Evolutionary conservation across 2,113 vertebrate genomes (phyloP).

Genomic region (Ivindomyrus marchei): DNA sequence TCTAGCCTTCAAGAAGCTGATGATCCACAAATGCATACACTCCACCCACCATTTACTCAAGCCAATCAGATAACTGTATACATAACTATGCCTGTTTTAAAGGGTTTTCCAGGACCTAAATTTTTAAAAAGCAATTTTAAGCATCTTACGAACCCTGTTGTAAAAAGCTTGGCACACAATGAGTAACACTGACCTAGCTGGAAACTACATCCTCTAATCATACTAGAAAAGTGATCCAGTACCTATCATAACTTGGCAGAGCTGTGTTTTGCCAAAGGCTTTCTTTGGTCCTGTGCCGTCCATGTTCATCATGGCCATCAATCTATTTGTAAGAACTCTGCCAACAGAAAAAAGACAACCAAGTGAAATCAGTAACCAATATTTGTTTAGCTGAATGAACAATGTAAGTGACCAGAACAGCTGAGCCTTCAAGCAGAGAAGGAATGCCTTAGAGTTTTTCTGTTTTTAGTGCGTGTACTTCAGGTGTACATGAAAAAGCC

Average conservation of each 20-base stretch:
- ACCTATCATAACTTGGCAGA: not conserved
- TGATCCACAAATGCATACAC: not conserved
- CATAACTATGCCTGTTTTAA: not conserved
- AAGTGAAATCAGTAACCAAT: not conserved
- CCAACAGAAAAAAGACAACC: not conserved
- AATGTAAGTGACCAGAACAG: not conserved
- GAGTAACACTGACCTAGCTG: not conserved
- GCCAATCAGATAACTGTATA: not conserved
- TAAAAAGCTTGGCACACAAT: not conserved
- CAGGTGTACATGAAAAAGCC: not conserved
- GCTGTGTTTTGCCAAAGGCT: not conserved
- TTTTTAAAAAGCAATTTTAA: not conserved
- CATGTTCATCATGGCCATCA: not conserved
- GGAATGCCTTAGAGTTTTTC: not conserved
- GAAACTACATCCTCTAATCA: not conserved
- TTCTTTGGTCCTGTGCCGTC: not conserved
- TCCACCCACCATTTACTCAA: not conserved
- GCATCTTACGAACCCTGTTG: not conserved
- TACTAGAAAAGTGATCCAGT: not conserved
- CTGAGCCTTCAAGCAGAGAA: not conserved
- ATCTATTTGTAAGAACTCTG: not conserved
- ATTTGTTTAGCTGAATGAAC: not conserved
- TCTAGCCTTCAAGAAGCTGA: not conserved
- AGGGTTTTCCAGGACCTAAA: not conserved
- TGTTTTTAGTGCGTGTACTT: not conserved